Evolutionary conservation across 2,888 invertebrate genomes (phyloP).

Genomic region (Xanthia togata): DNA sequence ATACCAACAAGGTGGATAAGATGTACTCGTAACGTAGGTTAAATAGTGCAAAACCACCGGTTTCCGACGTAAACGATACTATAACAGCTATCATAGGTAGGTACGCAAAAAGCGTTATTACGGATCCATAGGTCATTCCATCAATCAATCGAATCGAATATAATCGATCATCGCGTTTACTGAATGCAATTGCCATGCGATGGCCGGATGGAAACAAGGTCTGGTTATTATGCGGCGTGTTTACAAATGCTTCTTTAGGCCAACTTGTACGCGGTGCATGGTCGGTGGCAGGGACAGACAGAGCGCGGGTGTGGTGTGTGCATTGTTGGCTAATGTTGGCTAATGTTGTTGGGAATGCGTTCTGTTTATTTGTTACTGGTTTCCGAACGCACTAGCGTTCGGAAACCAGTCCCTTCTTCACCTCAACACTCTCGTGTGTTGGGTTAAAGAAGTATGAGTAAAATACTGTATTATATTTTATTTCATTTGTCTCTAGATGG

Average conservation of each 20-base stretch:
- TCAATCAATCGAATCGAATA: slow-evolving; percentile 52
- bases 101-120: slow-evolving; percentile 51
- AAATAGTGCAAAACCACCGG: slow-evolving; percentile 54
- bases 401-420: background rate
- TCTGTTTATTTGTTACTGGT: too few species aligned
- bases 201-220: background rate
- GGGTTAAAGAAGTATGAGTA: background rate
- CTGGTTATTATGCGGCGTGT: background rate
- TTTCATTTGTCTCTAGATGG: slow-evolving; percentile 79
- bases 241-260: background rate
- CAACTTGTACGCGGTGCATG: background rate
- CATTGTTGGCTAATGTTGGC: too few species aligned
- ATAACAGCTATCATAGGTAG: slow-evolving; percentile 23
- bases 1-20: background rate
- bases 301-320: background rate
- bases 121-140: slow-evolving; percentile 42
- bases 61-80: slow-evolving; percentile 37
- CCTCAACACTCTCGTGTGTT: background rate
- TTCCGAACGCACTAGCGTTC: too few species aligned
- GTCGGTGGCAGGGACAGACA: background rate
- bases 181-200: slow-evolving; percentile 12
- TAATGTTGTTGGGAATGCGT: too few species aligned
- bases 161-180: slow-evolving; percentile 27
- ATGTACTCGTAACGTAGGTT: slow-evolving; percentile 2
- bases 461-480: background rate